Evolutionary conservation across 2,888 invertebrate species (phyloP), one percentile per base, ranked within the genome.

Genomic region (Mamestra brassicae): DNA sequence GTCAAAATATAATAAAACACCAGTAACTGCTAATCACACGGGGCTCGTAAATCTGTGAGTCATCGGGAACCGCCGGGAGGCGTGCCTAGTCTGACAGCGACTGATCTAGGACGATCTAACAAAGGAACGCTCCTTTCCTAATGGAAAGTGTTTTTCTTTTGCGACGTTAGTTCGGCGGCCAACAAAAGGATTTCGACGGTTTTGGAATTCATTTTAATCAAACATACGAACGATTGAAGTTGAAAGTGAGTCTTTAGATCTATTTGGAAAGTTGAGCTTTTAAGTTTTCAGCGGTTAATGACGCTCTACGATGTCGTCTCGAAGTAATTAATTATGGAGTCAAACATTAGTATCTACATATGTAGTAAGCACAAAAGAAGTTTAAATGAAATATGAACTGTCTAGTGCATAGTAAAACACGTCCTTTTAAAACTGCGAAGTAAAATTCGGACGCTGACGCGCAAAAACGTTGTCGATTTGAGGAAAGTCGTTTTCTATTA

Each of bases 1-100:
- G 72, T 78, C 70, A 75, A 87, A 85, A 82, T 78, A 81, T 80
- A 64, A 80, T 74, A 80, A 80, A 76, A 68, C 47, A 66, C 36
- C 55, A 52, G 34, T 60, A 55, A 42, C 42, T 52, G 74, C 72
- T 85, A 80, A 83, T 83, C 75, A 69, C 66, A 78, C 10, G 67
- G 65, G 65, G 7, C 47, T 72, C 71, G 60, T 83, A 78, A 81
- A 76, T 78, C 66, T 15, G 34, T 87, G 80, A 86, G 76, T 86
- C 86, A 87, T n/a, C 67, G 64, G 74, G 66, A 54, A 26, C 50
- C 42, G 72, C 26, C 66, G 68, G 74, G 71, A 70, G 70, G 71
- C 60, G 65, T n/a, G 62, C 60, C 80, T 72, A 80, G 83, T 73
- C 57, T 64, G 26, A 45, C 61, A 58, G 63, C 70, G 55, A 68